Evolutionary conservation across 1,140 invertebrate genomes (phyloP), one percentile per base, ranked within the genome.

Genomic region (Archivesica marissinica): DNA sequence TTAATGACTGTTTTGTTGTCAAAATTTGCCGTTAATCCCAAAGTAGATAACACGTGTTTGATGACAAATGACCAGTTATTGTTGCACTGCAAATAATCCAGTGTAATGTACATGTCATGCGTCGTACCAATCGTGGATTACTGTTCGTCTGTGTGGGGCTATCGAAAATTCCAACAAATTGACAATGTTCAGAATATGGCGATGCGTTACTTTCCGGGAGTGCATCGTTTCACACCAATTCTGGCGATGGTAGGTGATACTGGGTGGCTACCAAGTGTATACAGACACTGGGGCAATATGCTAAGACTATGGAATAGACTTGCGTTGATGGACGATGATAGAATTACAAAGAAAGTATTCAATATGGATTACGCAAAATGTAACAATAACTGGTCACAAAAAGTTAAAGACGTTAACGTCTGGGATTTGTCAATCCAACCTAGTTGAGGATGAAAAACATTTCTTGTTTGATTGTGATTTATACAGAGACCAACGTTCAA

Each of bases 51-150:
- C n/a, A n/a, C n/a, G n/a, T n/a, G n/a, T n/a, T n/a, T n/a, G n/a
- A n/a, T n/a, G n/a, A n/a, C n/a, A n/a, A n/a, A n/a, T n/a, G n/a
- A n/a, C n/a, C n/a, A n/a, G n/a, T n/a, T n/a, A n/a, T n/a, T n/a
- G n/a, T n/a, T n/a, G n/a, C n/a, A n/a, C n/a, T n/a, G n/a, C n/a
- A n/a, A n/a, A n/a, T n/a, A n/a, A n/a, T n/a, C n/a, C n/a, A n/a
- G n/a, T n/a, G n/a, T n/a, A n/a, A n/a, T n/a, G 39, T 88, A 52
- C 35, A 38, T 44, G 30, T 59, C 70, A 1, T 76, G 75, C 56
- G 84, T 88, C 0, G 66, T 66, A 52, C 87, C 87, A 17, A 79
- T 84, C 30, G 7, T 80, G 28, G 75, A 88, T 33, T 86, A 88
- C 68, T 44, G 68, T 30, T 64, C 72, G 2, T 41, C 50, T 30